Evolutionary conservation across 2,113 vertebrate genomes (phyloP).

Genomic region (Garra rufa): DNA sequence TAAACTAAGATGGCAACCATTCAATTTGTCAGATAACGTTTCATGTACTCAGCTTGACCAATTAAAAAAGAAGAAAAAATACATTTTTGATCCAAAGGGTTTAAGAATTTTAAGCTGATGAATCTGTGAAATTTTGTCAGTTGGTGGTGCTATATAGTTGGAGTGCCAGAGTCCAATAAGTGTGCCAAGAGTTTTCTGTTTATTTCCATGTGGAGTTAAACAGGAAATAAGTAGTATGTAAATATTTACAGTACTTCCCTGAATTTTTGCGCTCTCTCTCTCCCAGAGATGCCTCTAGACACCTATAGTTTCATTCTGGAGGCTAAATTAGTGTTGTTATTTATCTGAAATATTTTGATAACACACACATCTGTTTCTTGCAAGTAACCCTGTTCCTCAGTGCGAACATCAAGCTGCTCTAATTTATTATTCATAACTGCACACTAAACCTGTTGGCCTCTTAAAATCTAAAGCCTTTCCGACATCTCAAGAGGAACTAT

Average conservation of each 20-base stretch:
- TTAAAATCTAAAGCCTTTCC: slow-evolving; percentile 23
- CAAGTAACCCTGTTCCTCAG: not conserved
- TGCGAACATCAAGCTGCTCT: not conserved
- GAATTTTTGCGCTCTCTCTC: not conserved
- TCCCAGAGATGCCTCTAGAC: not conserved
- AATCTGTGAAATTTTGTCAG: not conserved
- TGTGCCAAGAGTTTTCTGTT: not conserved
- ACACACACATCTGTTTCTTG: not conserved
- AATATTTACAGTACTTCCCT: not conserved
- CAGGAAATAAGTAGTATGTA: not conserved
- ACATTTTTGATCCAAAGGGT: not conserved
- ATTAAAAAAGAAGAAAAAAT: not conserved
- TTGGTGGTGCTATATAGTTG: not conserved
- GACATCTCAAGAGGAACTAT: slow-evolving; percentile 17
- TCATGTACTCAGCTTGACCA: not conserved
- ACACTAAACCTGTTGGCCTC: slow-evolving; percentile 14
- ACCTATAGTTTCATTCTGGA: not conserved
- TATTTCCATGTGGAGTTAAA: not conserved
- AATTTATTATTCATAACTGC: slow-evolving; percentile 23
- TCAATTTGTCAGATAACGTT: not conserved
- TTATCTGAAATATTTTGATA: slow-evolving; percentile 15
- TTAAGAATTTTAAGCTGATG: not conserved
- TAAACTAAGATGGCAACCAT: not conserved
- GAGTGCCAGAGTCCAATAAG: not conserved
- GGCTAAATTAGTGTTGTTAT: slow-evolving; percentile 15